These are phyloP conservation scores for Calidris pygmaea DNA, from an alignment of 2,113 vertebrate genomes.

Conservation along the genomic window DNA sequence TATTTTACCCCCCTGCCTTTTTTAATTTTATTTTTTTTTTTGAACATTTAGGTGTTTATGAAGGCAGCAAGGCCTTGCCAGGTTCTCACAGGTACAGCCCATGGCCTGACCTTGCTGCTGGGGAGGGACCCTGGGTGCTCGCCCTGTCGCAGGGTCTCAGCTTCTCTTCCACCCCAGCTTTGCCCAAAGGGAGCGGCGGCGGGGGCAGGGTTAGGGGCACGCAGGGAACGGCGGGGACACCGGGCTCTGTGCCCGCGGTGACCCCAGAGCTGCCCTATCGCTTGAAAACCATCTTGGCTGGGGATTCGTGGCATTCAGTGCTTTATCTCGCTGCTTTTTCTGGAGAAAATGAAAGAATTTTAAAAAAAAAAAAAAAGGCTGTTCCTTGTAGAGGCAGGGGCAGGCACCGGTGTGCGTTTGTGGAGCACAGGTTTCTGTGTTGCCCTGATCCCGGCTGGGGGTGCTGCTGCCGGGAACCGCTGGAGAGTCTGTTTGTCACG, in stretches of 20 bases:
- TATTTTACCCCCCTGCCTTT: too few relatives aligned
- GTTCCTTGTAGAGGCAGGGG: neutral
- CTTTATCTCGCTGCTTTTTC: neutral
- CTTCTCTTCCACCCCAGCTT: neutral
- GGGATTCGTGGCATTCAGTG: neutral
- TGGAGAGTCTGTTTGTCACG: fast-evolving
- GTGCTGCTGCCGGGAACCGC: neutral
- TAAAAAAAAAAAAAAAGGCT: fast-evolving
- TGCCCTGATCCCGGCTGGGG: neutral
- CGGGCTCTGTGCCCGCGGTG: neutral
- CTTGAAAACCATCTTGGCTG: neutral
- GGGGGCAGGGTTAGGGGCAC: neutral
- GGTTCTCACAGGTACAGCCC: neutral
- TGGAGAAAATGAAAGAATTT: fast-evolving
- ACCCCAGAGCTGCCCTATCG: neutral
- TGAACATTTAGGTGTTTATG: neutral
- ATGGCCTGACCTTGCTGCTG: neutral
- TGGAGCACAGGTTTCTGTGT: fast-evolving
- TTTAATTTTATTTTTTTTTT: neutral
- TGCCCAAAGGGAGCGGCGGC: neutral
- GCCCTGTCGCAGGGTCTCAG: fast-evolving
- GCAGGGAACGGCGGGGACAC: fast-evolving
- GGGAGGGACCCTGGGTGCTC: fast-evolving
- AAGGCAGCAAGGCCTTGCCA: neutral
- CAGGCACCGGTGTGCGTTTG: fast-evolving